These are phyloP conservation scores for Chrysolina haemoptera DNA, from an alignment of 2,888 invertebrate species.

Conservation along the genomic window DNA sequence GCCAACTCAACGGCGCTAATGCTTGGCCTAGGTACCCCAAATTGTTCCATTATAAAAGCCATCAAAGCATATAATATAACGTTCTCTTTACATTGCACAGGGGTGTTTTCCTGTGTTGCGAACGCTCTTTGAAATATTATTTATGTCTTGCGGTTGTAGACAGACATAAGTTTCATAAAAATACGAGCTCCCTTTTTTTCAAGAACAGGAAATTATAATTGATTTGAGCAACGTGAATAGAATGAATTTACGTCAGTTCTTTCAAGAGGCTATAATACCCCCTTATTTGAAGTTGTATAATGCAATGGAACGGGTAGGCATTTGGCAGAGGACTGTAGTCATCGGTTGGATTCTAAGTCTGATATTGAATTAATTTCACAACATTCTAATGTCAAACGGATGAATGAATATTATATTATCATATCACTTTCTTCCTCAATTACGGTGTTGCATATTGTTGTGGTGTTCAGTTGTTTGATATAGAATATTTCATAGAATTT, in stretches of 20 bases:
- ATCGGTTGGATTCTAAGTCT: too few relatives aligned
- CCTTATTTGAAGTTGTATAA: neutral
- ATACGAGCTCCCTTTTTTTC: slow-evolving; percentile 1
- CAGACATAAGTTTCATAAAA: slow-evolving; percentile 4
- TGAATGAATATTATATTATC: too few relatives aligned
- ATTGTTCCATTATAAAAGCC: slow-evolving; percentile 63
- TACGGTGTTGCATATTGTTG: too few relatives aligned
- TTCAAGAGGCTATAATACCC: neutral
- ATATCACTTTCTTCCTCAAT: neutral
- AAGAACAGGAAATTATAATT: slow-evolving; percentile 13
- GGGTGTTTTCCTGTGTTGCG: slow-evolving; percentile 53
- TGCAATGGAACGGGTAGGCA: neutral
- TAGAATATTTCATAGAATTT: too few relatives aligned
- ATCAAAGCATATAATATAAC: slow-evolving; percentile 61
- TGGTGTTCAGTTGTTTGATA: too few relatives aligned
- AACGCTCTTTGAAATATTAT: slow-evolving; percentile 50
- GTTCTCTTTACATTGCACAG: slow-evolving; percentile 59
- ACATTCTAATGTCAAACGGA: too few relatives aligned
- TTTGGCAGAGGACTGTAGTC: too few relatives aligned
- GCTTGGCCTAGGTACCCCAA: slow-evolving; percentile 43
- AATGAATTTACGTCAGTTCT: neutral
- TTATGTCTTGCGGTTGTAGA: slow-evolving; percentile 46
- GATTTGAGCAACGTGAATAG: slow-evolving; percentile 16
- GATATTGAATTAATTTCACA: too few relatives aligned
- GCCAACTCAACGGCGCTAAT: neutral